phyloP scores from a whole-genome alignment of 2,888 invertebrate genomes.

The Vannuccia rotundouncinata region DNA sequence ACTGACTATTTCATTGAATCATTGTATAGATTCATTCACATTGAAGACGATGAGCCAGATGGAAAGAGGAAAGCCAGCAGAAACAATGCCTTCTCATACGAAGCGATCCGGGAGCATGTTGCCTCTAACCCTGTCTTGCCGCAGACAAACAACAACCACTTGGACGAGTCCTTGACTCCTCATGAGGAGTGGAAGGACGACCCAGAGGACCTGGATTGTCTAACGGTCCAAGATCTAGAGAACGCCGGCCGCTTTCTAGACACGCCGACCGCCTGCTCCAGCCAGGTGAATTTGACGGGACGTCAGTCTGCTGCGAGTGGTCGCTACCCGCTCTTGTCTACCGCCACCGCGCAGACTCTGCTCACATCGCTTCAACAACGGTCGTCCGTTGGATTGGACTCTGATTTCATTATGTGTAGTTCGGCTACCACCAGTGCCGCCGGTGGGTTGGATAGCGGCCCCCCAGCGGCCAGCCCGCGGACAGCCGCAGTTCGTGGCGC shows the following conservation, averaged over 20 bases:
- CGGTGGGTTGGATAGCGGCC: not conserved
- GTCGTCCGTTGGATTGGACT: not conserved
- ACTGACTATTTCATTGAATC: no score
- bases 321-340: not conserved
- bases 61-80: not conserved
- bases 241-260: not conserved
- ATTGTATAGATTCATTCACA: constrained; percentile 6
- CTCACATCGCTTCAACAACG: not conserved
- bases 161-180: no score
- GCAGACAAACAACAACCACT: no score
- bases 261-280: not conserved
- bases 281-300: not conserved
- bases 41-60: constrained; percentile 10
- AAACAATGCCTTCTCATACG: not conserved
- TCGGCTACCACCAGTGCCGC: not conserved
- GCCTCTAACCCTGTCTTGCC: no score
- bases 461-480: not conserved
- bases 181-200: no score
- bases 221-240: not conserved
- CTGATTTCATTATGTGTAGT: not conserved
- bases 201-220: not conserved
- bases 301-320: not conserved
- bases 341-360: not conserved
- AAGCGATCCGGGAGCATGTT: not conserved
- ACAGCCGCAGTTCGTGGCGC: not conserved